Evolutionary conservation across 2,797 vertebrate species (phyloP).

Genomic region (Brotula barbata): DNA sequence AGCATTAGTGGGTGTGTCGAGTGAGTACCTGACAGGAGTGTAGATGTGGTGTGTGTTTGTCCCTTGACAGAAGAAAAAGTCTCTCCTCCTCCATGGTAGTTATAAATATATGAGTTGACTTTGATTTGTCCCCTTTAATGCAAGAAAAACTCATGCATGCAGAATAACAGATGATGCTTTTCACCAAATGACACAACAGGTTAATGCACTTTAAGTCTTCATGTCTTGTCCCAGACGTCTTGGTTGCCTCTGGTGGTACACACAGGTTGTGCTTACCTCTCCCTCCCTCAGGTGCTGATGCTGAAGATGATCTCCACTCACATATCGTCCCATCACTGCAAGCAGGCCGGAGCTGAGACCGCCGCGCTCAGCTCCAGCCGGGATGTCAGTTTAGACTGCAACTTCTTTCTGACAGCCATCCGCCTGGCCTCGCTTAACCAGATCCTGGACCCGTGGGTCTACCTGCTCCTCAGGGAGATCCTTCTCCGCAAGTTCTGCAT

Average conservation of each 20-base stretch:
- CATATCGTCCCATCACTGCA: conserved; percentile 84
- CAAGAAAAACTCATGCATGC: neutral
- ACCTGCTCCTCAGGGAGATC: conserved; percentile 93
- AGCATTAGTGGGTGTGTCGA: conserved; percentile 1
- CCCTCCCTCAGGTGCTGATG: conserved; percentile 85
- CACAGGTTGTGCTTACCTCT: neutral
- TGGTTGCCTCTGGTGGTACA: no score
- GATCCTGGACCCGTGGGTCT: conserved; percentile 98
- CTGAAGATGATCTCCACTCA: conserved; percentile 87
- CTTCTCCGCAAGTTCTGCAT: conserved; percentile 90
- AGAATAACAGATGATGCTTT: neutral
- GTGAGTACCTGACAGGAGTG: conserved; percentile 1
- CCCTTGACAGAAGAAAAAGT: no score
- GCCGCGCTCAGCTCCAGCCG: conserved; percentile 13
- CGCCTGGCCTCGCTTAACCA: conserved; percentile 97
- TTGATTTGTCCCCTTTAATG: neutral
- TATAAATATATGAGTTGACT: no score
- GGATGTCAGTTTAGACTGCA: conserved; percentile 80
- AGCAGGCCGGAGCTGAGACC: neutral
- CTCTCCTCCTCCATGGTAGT: no score
- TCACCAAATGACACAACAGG: neutral
- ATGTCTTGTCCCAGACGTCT: no score
- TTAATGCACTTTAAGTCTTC: no score
- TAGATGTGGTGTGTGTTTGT: no score
- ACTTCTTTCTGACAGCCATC: conserved; percentile 87